These are phyloP conservation scores for Lucilia sericata DNA, from an alignment of 1,140 invertebrate genomes.

Conservation along the genomic window DNA sequence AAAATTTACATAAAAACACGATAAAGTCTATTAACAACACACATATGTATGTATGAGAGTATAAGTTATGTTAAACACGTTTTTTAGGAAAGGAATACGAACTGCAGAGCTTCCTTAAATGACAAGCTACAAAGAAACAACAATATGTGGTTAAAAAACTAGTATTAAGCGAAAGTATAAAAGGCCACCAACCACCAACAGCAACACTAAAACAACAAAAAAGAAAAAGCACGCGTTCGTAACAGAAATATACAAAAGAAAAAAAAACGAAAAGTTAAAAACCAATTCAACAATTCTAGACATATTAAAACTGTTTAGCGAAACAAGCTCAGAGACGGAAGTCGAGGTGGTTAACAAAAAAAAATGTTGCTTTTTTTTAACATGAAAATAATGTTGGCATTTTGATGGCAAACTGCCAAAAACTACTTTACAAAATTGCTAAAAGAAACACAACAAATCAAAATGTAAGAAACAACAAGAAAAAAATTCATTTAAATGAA, in stretches of 20 bases:
- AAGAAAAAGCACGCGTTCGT: neutral
- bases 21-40: neutral
- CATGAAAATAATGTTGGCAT: conserved; percentile 19
- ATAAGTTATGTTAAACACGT: conserved; percentile 9
- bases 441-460: neutral
- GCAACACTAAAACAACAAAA: neutral
- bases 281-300: too few species aligned
- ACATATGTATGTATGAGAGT: neutral
- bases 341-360: neutral
- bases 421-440: conserved; percentile 21
- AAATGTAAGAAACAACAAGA: neutral
- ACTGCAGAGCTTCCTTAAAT: neutral
- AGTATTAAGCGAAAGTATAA: too few species aligned
- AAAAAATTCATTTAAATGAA: neutral
- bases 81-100: neutral
- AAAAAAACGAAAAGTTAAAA: too few species aligned
- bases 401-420: neutral
- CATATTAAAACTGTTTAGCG: too few species aligned
- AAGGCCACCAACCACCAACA: too few species aligned
- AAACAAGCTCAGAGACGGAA: neutral
- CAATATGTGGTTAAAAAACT: neutral
- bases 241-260: too few species aligned
- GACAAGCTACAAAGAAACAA: neutral
- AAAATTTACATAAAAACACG: neutral
- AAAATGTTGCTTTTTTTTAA: neutral